A percentile compares a stretch with the other conserved stretches of the same genome.
Evolutionary conservation across 2,888 invertebrate species (phyloP).

Genomic region (Hybos culiciformis): DNA sequence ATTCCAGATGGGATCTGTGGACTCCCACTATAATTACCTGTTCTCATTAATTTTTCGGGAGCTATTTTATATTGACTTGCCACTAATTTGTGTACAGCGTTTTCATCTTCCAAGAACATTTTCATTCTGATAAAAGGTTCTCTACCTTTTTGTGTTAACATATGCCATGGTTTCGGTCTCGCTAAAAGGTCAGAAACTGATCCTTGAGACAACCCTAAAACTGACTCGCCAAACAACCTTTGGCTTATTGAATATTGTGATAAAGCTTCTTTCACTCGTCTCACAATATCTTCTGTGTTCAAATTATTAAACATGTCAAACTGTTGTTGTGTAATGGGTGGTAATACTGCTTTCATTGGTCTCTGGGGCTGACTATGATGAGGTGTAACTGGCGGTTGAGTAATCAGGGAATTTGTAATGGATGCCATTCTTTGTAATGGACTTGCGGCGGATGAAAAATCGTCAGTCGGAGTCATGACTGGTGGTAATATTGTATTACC

Average conservation of each 20-base stretch:
- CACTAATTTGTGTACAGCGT: conserved; percentile 86
- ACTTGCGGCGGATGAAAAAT: conserved; percentile 77
- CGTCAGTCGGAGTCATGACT: conserved; percentile 66
- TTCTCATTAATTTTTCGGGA: conserved; percentile 93
- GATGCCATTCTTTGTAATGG: conserved; percentile 96
- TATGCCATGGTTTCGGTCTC: conserved; percentile 97
- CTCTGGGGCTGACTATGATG: conserved; percentile 74
- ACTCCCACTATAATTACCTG: conserved; percentile 79
- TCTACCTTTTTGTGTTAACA: conserved; percentile 92
- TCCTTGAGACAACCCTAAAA: conserved; percentile 91
- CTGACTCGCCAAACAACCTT: conserved; percentile 93
- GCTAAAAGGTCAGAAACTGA: conserved; percentile 95
- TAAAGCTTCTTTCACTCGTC: conserved; percentile 86
- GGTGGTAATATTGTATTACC: conserved; percentile 78
- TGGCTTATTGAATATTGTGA: conserved; percentile 97
- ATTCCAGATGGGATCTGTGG: conserved; percentile 55
- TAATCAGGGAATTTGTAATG: conserved; percentile 91
- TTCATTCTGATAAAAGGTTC: conserved; percentile 98
- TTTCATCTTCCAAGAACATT: conserved; percentile 92
- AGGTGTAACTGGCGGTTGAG: conserved; percentile 73
- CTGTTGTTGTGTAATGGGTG: conserved; percentile 96
- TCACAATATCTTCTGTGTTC: conserved; percentile 96
- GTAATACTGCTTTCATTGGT: conserved; percentile 89
- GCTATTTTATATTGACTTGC: conserved; percentile 97
- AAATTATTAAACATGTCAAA: conserved; percentile 96